Base-by-base conservation (phyloP, 2,888 invertebrate genomes). In the Rotaria macrura region DNA sequence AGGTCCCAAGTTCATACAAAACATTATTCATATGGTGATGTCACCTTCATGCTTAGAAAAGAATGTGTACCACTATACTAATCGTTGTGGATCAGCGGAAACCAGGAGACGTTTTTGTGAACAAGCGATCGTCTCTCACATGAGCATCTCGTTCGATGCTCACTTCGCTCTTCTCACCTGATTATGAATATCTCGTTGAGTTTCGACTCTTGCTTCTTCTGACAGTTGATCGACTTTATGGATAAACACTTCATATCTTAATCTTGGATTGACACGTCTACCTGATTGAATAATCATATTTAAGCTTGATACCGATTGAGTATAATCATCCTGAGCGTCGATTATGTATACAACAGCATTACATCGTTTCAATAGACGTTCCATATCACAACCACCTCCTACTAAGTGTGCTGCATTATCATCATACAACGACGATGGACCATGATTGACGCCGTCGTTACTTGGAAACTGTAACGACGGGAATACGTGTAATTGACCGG, bases 221-320 rank as follows among this genome's bases (percentile, higher is more conserved):
- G 96, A 96, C 40, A 99, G 93, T 23, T 99, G 98, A 92, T 99
- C 99, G 43, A 99, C 98, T 93, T 99, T 99, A 91, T 99, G 98
- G 89, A 99, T 97, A 90, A 98, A 99, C 17, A 93, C 97, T 92
- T 98, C 98, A 92, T 98, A 98, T 90, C 96, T 96, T 87, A 99
- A 97, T 88, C 94, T 94, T 87, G 94, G 95, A 92, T 99, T 99
- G 38, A 98, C 95, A 92, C 96, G 95, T 90, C 94, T 95, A 17
- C 98, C 96, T 72, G 95, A 95, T 49, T 95, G 95, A 20, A 99
- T 96, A 47, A 97, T 97, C 85, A 95, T 93, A 89, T 96, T 95
- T 88, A 99, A 93, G 91, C 96, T 95, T 88, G 94, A 94, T 88
- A 99, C 91, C 3, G 99, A 98, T 90, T 98, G 97, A 92, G 95